Evolutionary conservation across 30 jellyfish, hydroid and myxozoan genomes (phyloP).

Genomic region (Clytia hemisphaerica): DNA sequence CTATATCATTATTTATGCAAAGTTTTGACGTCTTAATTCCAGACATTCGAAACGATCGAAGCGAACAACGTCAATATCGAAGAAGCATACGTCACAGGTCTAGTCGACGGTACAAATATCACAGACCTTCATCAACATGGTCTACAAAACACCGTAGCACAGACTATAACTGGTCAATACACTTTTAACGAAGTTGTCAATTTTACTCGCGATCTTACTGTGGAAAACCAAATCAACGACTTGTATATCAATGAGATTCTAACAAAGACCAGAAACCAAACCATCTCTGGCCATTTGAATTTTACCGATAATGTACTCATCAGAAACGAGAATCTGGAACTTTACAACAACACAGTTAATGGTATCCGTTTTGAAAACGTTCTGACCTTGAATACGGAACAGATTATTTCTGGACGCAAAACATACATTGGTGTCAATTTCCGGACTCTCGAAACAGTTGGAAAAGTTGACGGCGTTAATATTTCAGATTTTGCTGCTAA

Average conservation of each 20-base stretch:
- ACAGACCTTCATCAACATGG: conserved; percentile 51
- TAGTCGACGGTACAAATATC: conserved; percentile 54
- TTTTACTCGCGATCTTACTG: conserved; percentile 11
- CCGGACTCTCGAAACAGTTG: conserved; percentile 37
- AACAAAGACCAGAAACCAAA: conserved; percentile 56
- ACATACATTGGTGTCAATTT: conserved; percentile 17
- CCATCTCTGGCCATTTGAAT: conserved; percentile 41
- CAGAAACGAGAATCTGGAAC: conserved; percentile 30
- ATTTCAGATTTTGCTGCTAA: conserved; percentile 35
- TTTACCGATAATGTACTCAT: conserved; percentile 35
- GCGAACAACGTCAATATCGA: too few relatives aligned
- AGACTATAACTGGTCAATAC: conserved; percentile 40
- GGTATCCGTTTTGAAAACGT: conserved; percentile 54
- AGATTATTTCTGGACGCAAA: conserved; percentile 39
- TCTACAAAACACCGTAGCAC: conserved; percentile 53
- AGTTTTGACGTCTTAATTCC: too few relatives aligned
- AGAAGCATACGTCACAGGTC: conserved; percentile 56
- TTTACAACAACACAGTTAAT: conserved; percentile 41
- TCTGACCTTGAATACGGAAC: conserved; percentile 30
- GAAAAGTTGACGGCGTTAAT: conserved; percentile 50
- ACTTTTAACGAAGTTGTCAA: conserved; percentile 34
- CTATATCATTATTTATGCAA: too few relatives aligned
- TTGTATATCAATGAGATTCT: conserved; percentile 43
- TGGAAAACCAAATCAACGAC: conserved; percentile 54
- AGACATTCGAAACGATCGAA: too few relatives aligned